phyloP scores from a whole-genome alignment of 2,888 invertebrate species.

The Cotesia congregata region DNA sequence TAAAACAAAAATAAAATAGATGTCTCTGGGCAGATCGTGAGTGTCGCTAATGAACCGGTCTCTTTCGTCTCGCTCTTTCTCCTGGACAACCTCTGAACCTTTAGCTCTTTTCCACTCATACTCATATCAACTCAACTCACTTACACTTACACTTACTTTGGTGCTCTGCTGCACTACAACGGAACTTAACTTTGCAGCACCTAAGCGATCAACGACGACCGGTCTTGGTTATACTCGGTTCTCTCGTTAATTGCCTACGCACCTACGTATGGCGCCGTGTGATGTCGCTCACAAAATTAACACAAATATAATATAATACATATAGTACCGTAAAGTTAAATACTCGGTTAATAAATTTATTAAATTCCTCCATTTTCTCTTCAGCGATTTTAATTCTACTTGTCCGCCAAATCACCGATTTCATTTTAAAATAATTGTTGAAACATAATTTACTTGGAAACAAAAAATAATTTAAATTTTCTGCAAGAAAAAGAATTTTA shows the following conservation, averaged over 20 bases:
- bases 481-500: too few relatives aligned
- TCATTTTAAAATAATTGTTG: conserved; percentile 7
- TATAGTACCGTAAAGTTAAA: conserved; percentile 55
- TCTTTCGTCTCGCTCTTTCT: conserved; percentile 57
- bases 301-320: conserved; percentile 11
- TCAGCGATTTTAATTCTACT: not conserved
- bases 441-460: too few relatives aligned
- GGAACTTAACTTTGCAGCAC: conserved; percentile 45
- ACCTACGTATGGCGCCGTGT: conserved; percentile 57
- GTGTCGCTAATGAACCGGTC: conserved; percentile 70
- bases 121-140: conserved; percentile 1
- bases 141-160: too few relatives aligned
- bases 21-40: conserved; percentile 61
- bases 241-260: conserved; percentile 65
- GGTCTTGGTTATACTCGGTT: conserved; percentile 65
- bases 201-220: conserved; percentile 51
- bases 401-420: conserved; percentile 14
- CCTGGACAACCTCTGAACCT: conserved; percentile 34
- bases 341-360: conserved; percentile 57
- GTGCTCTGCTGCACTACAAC: conserved; percentile 45
- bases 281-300: conserved; percentile 52
- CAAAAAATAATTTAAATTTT: too few relatives aligned
- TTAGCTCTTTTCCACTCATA: conserved; percentile 14
- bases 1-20: conserved; percentile 62
- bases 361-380: not conserved